Base-by-base conservation (phyloP, 2,797 vertebrate species). In the Spinibarbus caldwelli region DNA sequence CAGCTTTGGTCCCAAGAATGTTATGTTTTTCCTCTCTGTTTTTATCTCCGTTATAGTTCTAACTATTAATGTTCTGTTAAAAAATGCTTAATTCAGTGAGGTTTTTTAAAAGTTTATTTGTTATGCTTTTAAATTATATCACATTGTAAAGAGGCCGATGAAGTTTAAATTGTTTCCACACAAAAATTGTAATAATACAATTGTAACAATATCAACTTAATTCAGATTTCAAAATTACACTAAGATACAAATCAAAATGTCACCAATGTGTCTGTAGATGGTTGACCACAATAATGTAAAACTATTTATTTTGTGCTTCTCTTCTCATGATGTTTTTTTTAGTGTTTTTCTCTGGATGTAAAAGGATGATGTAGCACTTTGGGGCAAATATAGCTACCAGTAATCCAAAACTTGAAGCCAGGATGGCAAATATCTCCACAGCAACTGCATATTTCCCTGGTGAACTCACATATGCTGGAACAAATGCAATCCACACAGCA, bases 391-490 rank as follows among this genome's bases (percentile, higher is more conserved):
- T 91, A 34, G 91, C 92, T 11, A 89, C 11, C 26, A 93, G 78
- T 38, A 93, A 89, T 10, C 92, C 91, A n/a, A 86, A 92, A 64
- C 90, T 91, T 1, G 71, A 73, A 21, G 92, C 90, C 21, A 92
- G 45, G 29, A 92, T 92, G 36, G 91, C 92, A 82, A 93, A 93
- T 8, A 92, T 88, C 88, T 93, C 91, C 66, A 92, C 91, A 23
- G 91, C 92, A 0, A 92, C 90, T 0, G 89, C 89, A 78, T 91
- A 92, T 59, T 93, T 93, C 68, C 92, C 91, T 10, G 90, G 90
- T 54, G 90, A 91, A 71, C 92, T 93, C 70, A 91, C 78, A 12
- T 92, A 93, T 10, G 92, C 90, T 4, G 92, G 92, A 38, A 93
- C 59, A 54, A 93, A 93, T 3, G 92, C 72, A 31, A 92, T 85